Percentiles rank a stretch among this genome's conserved stretches.
Conservation (phyloP, 2,113 vertebrate species). For the Erinaceus europaeus region DNA sequence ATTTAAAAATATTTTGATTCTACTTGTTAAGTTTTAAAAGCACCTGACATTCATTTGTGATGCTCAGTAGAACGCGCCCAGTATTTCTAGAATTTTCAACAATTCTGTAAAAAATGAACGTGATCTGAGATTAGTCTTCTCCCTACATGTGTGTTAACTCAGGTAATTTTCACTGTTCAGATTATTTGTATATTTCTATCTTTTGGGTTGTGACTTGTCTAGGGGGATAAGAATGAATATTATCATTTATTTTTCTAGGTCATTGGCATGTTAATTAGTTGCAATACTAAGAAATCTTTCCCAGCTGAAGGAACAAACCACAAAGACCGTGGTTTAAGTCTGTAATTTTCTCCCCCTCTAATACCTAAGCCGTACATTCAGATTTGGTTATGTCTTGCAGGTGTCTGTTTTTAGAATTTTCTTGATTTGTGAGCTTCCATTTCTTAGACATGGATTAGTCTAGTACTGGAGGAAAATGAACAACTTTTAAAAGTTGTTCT, state of each 20-base stretch:
- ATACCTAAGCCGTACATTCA: constrained; percentile 33
- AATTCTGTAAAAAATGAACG: background rate
- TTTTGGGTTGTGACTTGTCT: background rate
- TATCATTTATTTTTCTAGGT: background rate
- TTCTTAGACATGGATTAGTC: background rate
- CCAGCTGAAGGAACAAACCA: constrained; percentile 29
- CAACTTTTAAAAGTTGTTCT: background rate
- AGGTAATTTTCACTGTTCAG: background rate
- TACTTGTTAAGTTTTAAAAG: constrained; percentile 20
- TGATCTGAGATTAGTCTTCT: background rate
- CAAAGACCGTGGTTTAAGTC: constrained; percentile 28
- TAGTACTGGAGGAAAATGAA: background rate
- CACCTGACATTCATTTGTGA: background rate
- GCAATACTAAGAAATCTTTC: constrained; percentile 42
- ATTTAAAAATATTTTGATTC: constrained; percentile 11
- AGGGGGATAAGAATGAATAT: background rate
- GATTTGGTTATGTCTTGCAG: background rate
- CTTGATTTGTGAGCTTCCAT: background rate
- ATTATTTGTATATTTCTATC: background rate
- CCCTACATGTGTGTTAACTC: background rate
- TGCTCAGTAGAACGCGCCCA: background rate
- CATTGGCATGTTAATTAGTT: constrained; percentile 21
- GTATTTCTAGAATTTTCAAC: background rate
- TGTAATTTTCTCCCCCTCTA: background rate
- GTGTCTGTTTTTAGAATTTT: background rate